Evolutionary conservation across 1,140 invertebrate genomes (phyloP), one percentile per base, ranked within the genome.

Genomic region (Ptiloglossa arizonensis): DNA sequence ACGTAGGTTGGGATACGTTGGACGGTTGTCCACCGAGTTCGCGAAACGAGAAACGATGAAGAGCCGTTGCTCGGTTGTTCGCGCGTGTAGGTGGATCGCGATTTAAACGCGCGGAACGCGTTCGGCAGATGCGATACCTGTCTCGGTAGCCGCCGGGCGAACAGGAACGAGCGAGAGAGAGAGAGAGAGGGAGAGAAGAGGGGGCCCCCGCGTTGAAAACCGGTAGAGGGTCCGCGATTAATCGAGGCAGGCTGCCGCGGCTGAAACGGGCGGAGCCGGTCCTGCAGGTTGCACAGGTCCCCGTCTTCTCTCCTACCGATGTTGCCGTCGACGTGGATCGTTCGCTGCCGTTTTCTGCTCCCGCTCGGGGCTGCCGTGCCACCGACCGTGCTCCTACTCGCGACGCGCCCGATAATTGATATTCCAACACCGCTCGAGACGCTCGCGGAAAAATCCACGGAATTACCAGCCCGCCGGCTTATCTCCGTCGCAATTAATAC

Each of bases 141-240:
- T 44, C 62, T 62, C 41, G 75, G n/a, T 35, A 19, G 56, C 68
- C 81, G 17, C 17, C 9, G 64, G 79, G n/a, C n/a, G n/a, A n/a
- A n/a, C n/a, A n/a, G n/a, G n/a, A n/a, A n/a, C 79, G 6, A 54
- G 6, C n/a, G 80, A 41, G 57, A 70, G 76, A 79, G 76, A 57
- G n/a, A n/a, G n/a, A n/a, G n/a, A n/a, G n/a, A n/a, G n/a, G n/a
- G n/a, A n/a, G n/a, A n/a, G n/a, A n/a, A n/a, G n/a, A n/a, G n/a
- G n/a, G n/a, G n/a, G n/a, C n/a, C n/a, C 35, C 48, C 57, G 44
- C 64, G 70, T 13, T 74, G 81, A 75, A 74, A 89, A 88, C 88
- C 86, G 87, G 87, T 88, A 88, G 88, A n/a, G n/a, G n/a, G 86
- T 78, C 86, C 87, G n/a, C n/a, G 85, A 88, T 88, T 88, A 84